These are phyloP conservation scores for Antheraea assamensis DNA, from an alignment of 2,888 invertebrate genomes.

Conservation along the genomic window DNA sequence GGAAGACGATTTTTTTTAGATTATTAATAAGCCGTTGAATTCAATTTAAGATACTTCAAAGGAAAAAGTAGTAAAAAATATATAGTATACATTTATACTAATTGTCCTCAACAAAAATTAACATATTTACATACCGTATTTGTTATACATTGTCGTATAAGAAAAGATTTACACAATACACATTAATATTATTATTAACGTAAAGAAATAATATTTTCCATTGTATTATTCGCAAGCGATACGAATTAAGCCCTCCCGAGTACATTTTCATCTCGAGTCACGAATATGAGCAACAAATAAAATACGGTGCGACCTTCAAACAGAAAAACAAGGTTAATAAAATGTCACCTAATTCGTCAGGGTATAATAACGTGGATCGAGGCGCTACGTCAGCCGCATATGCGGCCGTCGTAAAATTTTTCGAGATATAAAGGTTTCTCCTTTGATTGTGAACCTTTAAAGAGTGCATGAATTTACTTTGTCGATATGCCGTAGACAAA, in stretches of 20 bases:
- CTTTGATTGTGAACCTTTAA: slow-evolving; percentile 18
- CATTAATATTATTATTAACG: not conserved
- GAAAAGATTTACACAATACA: not conserved
- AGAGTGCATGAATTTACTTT: slow-evolving; percentile 16
- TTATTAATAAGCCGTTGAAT: no score
- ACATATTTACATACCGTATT: not conserved
- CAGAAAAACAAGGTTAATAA: slow-evolving; percentile 41
- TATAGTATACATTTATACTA: no score
- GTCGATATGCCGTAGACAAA: not conserved
- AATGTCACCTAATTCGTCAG: slow-evolving; percentile 45
- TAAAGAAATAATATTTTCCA: not conserved
- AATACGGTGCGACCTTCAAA: slow-evolving; percentile 30
- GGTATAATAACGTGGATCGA: not conserved
- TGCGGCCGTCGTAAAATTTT: slow-evolving; percentile 48
- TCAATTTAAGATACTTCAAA: no score
- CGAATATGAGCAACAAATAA: slow-evolving; percentile 26
- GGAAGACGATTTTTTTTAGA: no score
- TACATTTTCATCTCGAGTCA: slow-evolving; percentile 1
- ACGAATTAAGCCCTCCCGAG: not conserved
- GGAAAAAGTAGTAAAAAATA: no score
- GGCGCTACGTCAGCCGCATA: slow-evolving; percentile 31
- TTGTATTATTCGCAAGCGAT: not conserved
- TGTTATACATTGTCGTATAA: not conserved
- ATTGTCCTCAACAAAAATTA: no score
- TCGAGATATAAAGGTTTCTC: slow-evolving; percentile 31